Conservation (phyloP, 2,888 invertebrate genomes). For the Philereme transversata region DNA sequence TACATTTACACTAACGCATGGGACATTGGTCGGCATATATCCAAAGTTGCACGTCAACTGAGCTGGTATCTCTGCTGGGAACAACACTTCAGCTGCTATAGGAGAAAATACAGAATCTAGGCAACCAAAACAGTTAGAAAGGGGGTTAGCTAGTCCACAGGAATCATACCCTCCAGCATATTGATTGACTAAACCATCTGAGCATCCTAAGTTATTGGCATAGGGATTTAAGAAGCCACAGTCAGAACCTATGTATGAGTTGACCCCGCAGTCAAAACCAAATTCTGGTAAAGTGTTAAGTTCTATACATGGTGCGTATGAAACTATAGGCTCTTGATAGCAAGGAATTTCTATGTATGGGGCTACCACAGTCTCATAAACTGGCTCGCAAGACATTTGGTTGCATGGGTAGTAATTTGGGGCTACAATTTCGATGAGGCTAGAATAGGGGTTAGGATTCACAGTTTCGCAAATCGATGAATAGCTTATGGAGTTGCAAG, state of each 20-base stretch:
- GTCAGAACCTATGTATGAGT: conserved; percentile 2
- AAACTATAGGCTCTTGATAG: conserved; percentile 15
- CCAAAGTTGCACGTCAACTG: conserved; percentile 53
- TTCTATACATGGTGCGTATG: not conserved
- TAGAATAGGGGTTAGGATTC: conserved; percentile 20
- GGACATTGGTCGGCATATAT: conserved; percentile 43
- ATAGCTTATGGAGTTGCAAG: not conserved
- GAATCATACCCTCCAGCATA: not conserved
- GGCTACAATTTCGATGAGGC: conserved; percentile 21
- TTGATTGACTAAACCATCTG: not conserved
- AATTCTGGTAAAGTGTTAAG: not conserved
- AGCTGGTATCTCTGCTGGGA: conserved; percentile 55
- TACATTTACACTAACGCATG: conserved; percentile 52
- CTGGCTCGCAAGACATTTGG: conserved; percentile 20
- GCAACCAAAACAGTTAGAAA: conserved; percentile 10
- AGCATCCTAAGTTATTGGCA: not conserved
- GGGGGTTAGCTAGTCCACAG: conserved; percentile 10
- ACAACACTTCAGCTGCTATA: conserved; percentile 45
- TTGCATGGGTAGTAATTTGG: conserved; percentile 25
- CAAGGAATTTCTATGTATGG: conserved; percentile 18
- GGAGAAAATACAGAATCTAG: conserved; percentile 28
- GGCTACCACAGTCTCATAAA: not conserved
- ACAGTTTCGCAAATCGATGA: conserved; percentile 3
- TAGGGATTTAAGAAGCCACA: conserved; percentile 3
- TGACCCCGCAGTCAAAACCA: conserved; percentile 1